Evolutionary conservation across 2,113 vertebrate genomes (phyloP), one percentile per base, ranked within the genome.

Genomic region (Gymnogyps californianus): DNA sequence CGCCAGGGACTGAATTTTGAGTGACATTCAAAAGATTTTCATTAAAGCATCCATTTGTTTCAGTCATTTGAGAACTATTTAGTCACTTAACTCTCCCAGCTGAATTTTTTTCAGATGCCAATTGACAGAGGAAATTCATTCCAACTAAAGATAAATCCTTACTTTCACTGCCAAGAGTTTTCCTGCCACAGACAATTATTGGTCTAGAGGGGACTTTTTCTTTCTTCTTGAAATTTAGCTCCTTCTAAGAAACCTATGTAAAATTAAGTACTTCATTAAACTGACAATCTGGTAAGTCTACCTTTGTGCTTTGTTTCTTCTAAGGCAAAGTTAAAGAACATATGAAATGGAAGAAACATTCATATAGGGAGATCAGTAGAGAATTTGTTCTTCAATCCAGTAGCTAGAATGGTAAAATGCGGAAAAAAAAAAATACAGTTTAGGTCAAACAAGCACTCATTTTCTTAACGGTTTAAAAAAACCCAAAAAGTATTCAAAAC

Each of bases 11-110:
- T 54, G 65, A 66, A 46, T 96, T 97, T 96, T 97, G 93, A 98
- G 86, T 84, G 94, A 95, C 92, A 66, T 93, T 97, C 88, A 91
- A 79, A 97, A 97, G 91, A 93, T 93, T 97, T 97, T 98, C 64
- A 92, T 95, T 97, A 92, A 98, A 97, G 86, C 94, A 83, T 95
- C 80, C 81, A 91, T 97, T 98, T 97, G 74, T 97, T 94, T 96
- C 82, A 84, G 95, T 94, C 97, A 94, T 85, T 97, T 95, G 94
- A 97, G 93, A 96, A 93, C 76, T 96, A 88, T 97, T 98, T 96
- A 95, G 78, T 96, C 96, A 94, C 88, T 96, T 90, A 96, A 79
- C 42, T 90, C 81, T 97, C 87, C 83, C 91, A 76, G 92, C 32
- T 83, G 97, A 97, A 51, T 96, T 91, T 96, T 85, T 92, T 92